Conservation (phyloP, 1,140 invertebrate species). For the Papilio polyxenes region DNA sequence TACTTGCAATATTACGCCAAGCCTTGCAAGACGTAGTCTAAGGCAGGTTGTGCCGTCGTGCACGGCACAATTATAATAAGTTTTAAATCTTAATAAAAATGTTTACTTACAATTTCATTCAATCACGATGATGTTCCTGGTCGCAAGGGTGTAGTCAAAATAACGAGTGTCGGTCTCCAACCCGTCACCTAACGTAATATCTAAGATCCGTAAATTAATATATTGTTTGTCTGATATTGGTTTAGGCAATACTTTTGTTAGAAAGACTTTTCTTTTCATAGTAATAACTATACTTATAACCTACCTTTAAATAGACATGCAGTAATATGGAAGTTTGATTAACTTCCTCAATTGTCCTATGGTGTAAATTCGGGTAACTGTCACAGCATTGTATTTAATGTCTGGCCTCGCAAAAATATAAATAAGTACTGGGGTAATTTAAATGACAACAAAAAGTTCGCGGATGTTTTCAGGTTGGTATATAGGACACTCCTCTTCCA, state of each 20-base stretch:
- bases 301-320: background rate
- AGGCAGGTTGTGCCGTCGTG: no score
- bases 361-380: slow-evolving; percentile 19
- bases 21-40: no score
- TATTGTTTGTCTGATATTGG: background rate
- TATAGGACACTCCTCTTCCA: slow-evolving; percentile 60
- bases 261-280: background rate
- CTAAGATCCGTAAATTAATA: background rate
- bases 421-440: slow-evolving; percentile 41
- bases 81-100: background rate
- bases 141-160: background rate
- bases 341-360: background rate
- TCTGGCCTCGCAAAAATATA: slow-evolving; percentile 39
- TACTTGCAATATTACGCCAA: no score
- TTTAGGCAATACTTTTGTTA: background rate
- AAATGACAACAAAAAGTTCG: slow-evolving; percentile 38
- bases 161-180: background rate
- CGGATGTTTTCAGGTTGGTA: slow-evolving; percentile 38
- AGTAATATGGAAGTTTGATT: slow-evolving; percentile 50
- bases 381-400: slow-evolving; percentile 24
- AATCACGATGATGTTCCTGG: background rate
- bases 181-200: background rate
- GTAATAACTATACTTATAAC: background rate
- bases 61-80: no score
- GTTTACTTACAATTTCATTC: background rate